Percentiles rank a stretch among this genome's conserved stretches.
phyloP scores from a whole-genome alignment of 2,797 vertebrate species.

The Betta splendens region DNA sequence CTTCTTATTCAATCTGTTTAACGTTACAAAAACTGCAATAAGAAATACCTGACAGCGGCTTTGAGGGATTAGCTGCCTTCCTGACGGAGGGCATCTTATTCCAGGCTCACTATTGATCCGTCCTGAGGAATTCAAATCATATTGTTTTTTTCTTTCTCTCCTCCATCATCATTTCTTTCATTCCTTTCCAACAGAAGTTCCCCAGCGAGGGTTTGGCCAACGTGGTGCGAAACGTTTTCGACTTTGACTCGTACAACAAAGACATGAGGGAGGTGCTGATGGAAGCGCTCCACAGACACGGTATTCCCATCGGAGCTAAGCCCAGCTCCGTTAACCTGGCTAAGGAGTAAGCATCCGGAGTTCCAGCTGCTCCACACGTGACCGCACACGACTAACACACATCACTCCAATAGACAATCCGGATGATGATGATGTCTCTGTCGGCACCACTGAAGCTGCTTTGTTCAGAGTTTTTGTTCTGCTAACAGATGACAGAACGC shows the following conservation, averaged over 20 bases:
- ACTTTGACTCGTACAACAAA: conserved; percentile 98
- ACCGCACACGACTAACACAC: neutral
- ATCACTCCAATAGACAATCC: neutral
- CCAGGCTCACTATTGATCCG: too few relatives aligned
- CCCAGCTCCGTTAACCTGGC: conserved; percentile 90
- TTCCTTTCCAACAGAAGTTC: conserved; percentile 85
- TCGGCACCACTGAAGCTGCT: too few relatives aligned
- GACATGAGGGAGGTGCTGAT: conserved; percentile 91
- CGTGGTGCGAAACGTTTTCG: conserved; percentile 95
- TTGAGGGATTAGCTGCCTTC: too few relatives aligned
- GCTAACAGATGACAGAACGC: too few relatives aligned
- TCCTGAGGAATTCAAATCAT: too few relatives aligned
- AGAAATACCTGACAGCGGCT: too few relatives aligned
- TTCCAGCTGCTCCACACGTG: conserved; percentile 18
- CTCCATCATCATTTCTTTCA: neutral
- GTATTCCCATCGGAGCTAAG: conserved; percentile 95
- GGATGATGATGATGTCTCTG: too few relatives aligned
- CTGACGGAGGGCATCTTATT: too few relatives aligned
- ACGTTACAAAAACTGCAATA: too few relatives aligned
- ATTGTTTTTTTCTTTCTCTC: neutral
- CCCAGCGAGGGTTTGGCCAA: conserved; percentile 92
- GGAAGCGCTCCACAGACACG: conserved; percentile 91
- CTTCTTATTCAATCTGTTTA: too few relatives aligned
- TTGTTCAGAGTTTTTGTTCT: too few relatives aligned
- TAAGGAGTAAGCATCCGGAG: conserved; percentile 90